phyloP scores from a whole-genome alignment of 2,888 invertebrate species.

The Muschampia plurimacula region DNA sequence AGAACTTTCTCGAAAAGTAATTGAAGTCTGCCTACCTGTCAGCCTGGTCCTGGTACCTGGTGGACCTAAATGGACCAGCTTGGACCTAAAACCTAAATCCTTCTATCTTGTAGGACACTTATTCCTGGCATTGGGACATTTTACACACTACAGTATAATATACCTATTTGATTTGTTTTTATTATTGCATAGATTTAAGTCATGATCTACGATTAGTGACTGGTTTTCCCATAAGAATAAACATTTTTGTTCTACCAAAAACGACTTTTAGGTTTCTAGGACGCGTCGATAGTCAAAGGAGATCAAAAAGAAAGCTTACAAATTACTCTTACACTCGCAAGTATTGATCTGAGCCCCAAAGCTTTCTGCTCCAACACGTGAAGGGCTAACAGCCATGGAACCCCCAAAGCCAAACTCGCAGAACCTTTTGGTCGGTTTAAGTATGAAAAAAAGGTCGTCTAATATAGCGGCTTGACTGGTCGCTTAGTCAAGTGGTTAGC shows the following conservation, averaged over 20 bases:
- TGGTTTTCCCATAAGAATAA: neutral
- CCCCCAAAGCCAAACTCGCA: neutral
- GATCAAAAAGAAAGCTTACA: constrained; percentile 8
- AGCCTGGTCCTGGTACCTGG: too few species aligned
- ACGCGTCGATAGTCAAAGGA: neutral
- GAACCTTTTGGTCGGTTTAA: neutral
- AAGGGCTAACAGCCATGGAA: neutral
- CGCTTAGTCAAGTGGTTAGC: too few species aligned
- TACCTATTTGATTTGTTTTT: too few species aligned
- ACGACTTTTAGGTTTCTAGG: neutral
- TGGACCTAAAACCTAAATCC: too few species aligned
- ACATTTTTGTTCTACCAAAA: neutral
- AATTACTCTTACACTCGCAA: constrained; percentile 16
- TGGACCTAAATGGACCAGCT: too few species aligned
- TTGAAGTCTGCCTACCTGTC: too few species aligned
- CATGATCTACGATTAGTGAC: neutral
- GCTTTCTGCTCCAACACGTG: neutral
- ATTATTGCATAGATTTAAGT: neutral
- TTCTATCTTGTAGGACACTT: too few species aligned
- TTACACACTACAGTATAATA: too few species aligned
- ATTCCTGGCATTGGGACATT: too few species aligned
- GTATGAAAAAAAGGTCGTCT: too few species aligned
- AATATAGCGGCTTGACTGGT: too few species aligned
- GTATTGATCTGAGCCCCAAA: constrained; percentile 8
- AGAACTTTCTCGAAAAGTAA: too few species aligned